These are phyloP conservation scores for Heliconius hewitsoni DNA, from an alignment of 1,140 invertebrate species.

Conservation along the genomic window DNA sequence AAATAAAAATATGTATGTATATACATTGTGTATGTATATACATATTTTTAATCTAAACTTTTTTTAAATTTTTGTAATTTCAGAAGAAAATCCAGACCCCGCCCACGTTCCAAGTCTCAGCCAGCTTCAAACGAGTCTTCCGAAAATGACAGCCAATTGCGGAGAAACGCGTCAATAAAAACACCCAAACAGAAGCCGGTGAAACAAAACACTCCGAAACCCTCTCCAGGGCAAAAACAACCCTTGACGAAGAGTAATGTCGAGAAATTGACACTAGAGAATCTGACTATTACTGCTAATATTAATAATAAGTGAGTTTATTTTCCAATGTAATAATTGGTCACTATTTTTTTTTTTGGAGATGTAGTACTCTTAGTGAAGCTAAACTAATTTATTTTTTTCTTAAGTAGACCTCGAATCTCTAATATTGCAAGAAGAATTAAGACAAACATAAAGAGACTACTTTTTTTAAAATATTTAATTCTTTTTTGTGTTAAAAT, in stretches of 20 bases:
- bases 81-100: slow-evolving; percentile 46
- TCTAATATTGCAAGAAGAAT: no score
- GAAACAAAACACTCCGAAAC: slow-evolving; percentile 34
- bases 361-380: no score
- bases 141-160: slow-evolving; percentile 52
- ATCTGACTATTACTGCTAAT: slow-evolving; percentile 63
- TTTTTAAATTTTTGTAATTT: slow-evolving; percentile 9
- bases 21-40: no score
- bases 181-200: slow-evolving; percentile 46
- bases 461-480: no score
- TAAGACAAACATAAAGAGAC: no score
- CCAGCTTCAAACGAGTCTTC: slow-evolving; percentile 62
- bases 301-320: slow-evolving; percentile 29
- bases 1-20: no score
- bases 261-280: slow-evolving; percentile 64
- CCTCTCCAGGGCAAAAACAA: slow-evolving; percentile 23
- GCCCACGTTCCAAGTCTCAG: slow-evolving; percentile 68
- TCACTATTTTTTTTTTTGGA: no score
- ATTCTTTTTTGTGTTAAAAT: no score
- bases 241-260: neutral
- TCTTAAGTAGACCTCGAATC: no score
- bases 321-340: neutral
- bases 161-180: slow-evolving; percentile 64
- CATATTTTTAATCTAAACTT: neutral
- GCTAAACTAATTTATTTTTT: no score